Percentiles rank a stretch among this genome's conserved stretches.
phyloP scores from a whole-genome alignment of 1,140 invertebrate genomes.

The Drosophila repleta region DNA sequence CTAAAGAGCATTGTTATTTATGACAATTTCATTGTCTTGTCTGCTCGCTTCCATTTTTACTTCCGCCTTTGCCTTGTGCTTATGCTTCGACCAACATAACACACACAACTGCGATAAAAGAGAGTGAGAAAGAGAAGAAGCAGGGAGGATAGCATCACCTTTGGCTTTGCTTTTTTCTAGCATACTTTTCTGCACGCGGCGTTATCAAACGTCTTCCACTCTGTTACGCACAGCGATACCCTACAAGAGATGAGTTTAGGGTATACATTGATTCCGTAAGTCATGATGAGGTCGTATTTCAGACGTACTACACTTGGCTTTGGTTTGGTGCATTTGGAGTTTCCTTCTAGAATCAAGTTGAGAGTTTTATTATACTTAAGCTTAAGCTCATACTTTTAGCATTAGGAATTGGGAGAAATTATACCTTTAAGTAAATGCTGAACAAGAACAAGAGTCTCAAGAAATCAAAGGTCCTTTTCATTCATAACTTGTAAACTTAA shows the following conservation, averaged over 20 bases:
- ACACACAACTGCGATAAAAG: slow-evolving; percentile 9
- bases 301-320: too few relatives aligned
- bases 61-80: slow-evolving; percentile 72
- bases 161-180: slow-evolving; percentile 57
- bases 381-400: too few relatives aligned
- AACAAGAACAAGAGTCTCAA: too few relatives aligned
- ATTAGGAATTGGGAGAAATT: too few relatives aligned
- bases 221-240: slow-evolving; percentile 59
- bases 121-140: neutral
- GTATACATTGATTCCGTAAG: neutral
- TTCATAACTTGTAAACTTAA: too few relatives aligned
- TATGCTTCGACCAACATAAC: slow-evolving; percentile 48
- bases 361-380: too few relatives aligned
- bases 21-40: slow-evolving; percentile 82
- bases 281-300: too few relatives aligned
- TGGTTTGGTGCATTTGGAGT: too few relatives aligned
- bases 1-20: slow-evolving; percentile 73
- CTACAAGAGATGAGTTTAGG: neutral
- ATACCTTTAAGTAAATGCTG: too few relatives aligned
- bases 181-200: slow-evolving; percentile 70
- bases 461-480: too few relatives aligned
- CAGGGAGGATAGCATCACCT: slow-evolving; percentile 21
- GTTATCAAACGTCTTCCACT: slow-evolving; percentile 80
- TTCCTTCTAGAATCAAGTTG: too few relatives aligned
- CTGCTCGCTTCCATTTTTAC: slow-evolving; percentile 75